Base-by-base conservation (phyloP, 2,797 vertebrate species). In the Stomatorhinus walkeri region DNA sequence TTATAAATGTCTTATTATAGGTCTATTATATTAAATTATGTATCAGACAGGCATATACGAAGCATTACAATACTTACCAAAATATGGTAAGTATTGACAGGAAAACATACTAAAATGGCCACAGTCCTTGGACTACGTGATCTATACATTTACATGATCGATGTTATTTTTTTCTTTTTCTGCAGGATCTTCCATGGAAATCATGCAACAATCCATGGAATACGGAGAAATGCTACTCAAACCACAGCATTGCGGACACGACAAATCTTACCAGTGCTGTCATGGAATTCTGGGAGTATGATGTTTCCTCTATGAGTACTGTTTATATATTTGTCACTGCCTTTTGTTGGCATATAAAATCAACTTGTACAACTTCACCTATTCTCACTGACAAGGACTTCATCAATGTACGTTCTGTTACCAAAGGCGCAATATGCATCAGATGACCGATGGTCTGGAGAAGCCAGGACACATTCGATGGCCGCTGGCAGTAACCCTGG, bases 271-370 rank as follows among this genome's bases (percentile, higher is more conserved):
- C 98, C 89, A 99, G 98, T 0, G 97, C 98, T 0, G 98, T 99
- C 89, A 93, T 96, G 89, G 98, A 99, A 92, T 99, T 99, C 94
- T 99, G 98, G 98, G 98, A 99, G 98, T 99, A 96, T 99, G 98
- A 89, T 89, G 91, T n/a, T 36, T 87, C 28, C 7, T 87, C 28
- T 14, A 10, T 56, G 85, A 36, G 52, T 4, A 51, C 43, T 84
- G 48, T 56, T 40, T 40, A 56, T 36, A 32, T 19, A 86, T 56
- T 52, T 40, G 4, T 19, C 43, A 40, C 14, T 28, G 8, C 81
- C 46, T 24, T 48, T 48, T 14, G 9, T 14, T 5, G 10, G 3
- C 22, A 49, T 51, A 6, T 85, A 49, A 51, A 51, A 10, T 49
- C 7, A 83, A 24, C 43, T 83, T 43, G n/a, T n/a, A 83, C 2